These are phyloP conservation scores for Maniola hyperantus DNA, from an alignment of 2,888 invertebrate genomes.

Conservation along the genomic window DNA sequence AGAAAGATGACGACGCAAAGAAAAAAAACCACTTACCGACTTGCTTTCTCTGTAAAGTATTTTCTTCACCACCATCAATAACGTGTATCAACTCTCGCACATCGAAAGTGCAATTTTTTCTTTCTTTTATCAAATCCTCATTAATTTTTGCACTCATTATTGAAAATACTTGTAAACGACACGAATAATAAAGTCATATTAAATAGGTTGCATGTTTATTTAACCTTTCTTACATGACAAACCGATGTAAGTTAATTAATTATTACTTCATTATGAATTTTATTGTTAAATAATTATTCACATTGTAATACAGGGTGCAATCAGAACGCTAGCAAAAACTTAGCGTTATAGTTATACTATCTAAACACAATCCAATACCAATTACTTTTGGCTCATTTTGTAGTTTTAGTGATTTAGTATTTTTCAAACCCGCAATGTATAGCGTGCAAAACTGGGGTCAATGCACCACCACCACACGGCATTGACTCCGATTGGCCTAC, in stretches of 20 bases:
- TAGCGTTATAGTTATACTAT: no score
- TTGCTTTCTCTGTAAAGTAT: slow-evolving; percentile 84
- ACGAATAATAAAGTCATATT: not conserved
- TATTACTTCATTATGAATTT: not conserved
- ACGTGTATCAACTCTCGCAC: slow-evolving; percentile 88
- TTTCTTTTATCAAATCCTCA: slow-evolving; percentile 86
- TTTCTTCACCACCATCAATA: slow-evolving; percentile 87
- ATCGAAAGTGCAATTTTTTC: slow-evolving; percentile 87
- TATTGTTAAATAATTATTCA: not conserved
- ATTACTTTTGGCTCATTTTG: no score
- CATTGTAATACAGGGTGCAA: no score
- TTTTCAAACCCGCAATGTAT: no score
- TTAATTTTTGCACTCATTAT: slow-evolving; percentile 66
- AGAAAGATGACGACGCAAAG: not conserved
- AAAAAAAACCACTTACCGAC: slow-evolving; percentile 42
- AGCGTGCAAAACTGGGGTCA: no score
- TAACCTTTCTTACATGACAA: not conserved
- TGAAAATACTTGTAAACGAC: not conserved
- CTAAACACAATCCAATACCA: no score
- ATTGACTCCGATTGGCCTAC: no score
- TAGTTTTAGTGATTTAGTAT: no score
- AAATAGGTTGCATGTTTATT: not conserved
- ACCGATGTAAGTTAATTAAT: not conserved
- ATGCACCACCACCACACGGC: no score
- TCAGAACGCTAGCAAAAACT: no score